These are phyloP conservation scores for Ascidia mentula DNA, from an alignment of 23 tunicate species.

Conservation along the genomic window DNA sequence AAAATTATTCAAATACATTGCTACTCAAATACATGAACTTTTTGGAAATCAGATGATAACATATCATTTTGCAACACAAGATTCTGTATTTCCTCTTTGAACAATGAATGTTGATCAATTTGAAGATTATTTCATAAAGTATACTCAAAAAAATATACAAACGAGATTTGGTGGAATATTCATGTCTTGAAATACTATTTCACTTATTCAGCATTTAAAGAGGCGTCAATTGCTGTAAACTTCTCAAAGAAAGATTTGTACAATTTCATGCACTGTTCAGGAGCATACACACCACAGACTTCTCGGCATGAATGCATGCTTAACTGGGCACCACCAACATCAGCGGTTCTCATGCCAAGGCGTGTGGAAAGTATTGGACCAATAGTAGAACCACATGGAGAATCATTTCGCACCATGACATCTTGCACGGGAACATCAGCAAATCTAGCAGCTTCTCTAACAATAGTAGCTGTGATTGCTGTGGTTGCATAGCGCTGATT, in stretches of 20 bases:
- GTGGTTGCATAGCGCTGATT: conserved; percentile 97
- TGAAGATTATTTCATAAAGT: too few relatives aligned
- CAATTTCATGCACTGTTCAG: conserved; percentile 61
- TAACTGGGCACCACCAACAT: conserved; percentile 91
- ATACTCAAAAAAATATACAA: too few relatives aligned
- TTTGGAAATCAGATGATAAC: too few relatives aligned
- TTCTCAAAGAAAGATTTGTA: conserved; percentile 72
- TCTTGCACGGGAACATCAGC: conserved; percentile 88
- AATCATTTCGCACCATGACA: conserved; percentile 97
- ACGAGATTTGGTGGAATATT: too few relatives aligned
- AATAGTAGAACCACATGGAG: conserved; percentile 92
- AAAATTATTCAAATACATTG: too few relatives aligned
- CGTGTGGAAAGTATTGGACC: conserved; percentile 88
- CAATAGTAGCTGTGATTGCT: conserved; percentile 71
- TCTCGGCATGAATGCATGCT: conserved; percentile 98
- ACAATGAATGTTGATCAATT: too few relatives aligned
- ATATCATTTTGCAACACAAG: too few relatives aligned
- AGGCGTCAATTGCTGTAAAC: conserved; percentile 36
- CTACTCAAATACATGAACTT: too few relatives aligned
- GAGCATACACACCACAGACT: conserved; percentile 79
- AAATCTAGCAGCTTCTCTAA: conserved; percentile 70
- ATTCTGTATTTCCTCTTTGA: too few relatives aligned
- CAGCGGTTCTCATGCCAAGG: conserved; percentile 89
- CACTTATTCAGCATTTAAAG: not conserved
- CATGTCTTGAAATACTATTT: too few relatives aligned